Conservation (phyloP, 1,140 invertebrate genomes). For the Drosophila obscura region DNA sequence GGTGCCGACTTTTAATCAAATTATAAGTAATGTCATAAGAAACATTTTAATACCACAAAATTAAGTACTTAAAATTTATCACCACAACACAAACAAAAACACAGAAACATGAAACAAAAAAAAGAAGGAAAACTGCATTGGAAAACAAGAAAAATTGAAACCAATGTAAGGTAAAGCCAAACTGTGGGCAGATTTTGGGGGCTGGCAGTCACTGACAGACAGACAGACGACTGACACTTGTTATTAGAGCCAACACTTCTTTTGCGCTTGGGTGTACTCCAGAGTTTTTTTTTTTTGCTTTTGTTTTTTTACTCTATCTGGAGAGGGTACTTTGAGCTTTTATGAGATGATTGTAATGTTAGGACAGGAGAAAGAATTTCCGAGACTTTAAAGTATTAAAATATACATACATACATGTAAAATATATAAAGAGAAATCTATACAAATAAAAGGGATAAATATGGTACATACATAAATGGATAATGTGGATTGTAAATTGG, state of each 20-base stretch:
- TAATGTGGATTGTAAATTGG: no score
- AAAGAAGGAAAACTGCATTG: conserved; percentile 19
- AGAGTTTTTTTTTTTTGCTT: not conserved
- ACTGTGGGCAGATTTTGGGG: conserved; percentile 65
- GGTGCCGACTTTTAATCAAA: conserved; percentile 63
- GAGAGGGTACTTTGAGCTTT: no score
- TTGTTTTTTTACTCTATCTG: not conserved
- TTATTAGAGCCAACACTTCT: conserved; percentile 71
- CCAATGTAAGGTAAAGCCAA: not conserved
- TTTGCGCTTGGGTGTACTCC: conserved; percentile 38
- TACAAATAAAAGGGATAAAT: no score
- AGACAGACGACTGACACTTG: conserved; percentile 72
- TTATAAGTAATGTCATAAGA: conserved; percentile 58
- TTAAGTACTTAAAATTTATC: conserved; percentile 68
- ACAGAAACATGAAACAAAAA: conserved; percentile 14
- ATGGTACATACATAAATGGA: no score
- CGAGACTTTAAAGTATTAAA: no score
- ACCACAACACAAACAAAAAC: conserved; percentile 30
- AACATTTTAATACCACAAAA: conserved; percentile 56
- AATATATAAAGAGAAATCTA: no score
- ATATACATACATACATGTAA: no score
- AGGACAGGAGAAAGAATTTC: no score
- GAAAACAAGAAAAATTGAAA: conserved; percentile 7
- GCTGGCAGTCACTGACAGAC: conserved; percentile 53
- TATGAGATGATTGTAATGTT: no score